phyloP scores from a whole-genome alignment of 2,797 vertebrate genomes.

The Pseudopleuronectes americanus region DNA sequence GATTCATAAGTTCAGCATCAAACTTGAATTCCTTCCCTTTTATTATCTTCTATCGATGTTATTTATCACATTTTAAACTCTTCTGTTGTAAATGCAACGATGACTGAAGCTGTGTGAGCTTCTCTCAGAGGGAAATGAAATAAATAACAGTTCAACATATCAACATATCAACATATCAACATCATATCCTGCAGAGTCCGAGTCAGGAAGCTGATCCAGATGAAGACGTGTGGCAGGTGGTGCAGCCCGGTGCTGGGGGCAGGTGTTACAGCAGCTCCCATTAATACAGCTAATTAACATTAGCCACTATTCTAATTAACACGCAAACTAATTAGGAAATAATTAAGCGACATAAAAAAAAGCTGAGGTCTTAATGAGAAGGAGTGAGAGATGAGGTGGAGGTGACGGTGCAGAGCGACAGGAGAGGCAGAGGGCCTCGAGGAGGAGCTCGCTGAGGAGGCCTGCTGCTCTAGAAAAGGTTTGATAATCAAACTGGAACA shows the following conservation, averaged over 20 bases:
- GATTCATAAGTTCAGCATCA: too few relatives aligned
- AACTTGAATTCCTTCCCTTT: too few relatives aligned
- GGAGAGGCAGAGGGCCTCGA: neutral
- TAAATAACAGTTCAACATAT: too few relatives aligned
- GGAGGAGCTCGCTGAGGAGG: neutral
- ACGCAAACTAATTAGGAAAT: conserved; percentile 98
- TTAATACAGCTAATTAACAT: conserved; percentile 99
- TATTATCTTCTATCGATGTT: too few relatives aligned
- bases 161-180: too few relatives aligned
- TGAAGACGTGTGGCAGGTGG: conserved; percentile 49
- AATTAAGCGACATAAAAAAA: conserved; percentile 92
- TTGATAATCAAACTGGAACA: too few relatives aligned
- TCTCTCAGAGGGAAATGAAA: too few relatives aligned
- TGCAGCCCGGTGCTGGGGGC: conserved; percentile 90
- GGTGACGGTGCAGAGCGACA: neutral
- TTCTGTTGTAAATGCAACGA: conserved; percentile 14
- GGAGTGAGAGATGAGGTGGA: conserved; percentile 24
- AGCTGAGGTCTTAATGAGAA: conserved; percentile 43
- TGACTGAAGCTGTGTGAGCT: too few relatives aligned
- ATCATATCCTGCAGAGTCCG: too few relatives aligned
- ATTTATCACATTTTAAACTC: too few relatives aligned
- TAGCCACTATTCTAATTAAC: conserved; percentile 99
- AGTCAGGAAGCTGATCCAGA: conserved; percentile 10
- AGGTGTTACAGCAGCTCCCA: conserved; percentile 97
- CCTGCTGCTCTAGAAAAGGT: too few relatives aligned